Evolutionary conservation across 2,888 invertebrate genomes (phyloP), one percentile per base, ranked within the genome.

Genomic region (Anagyrus pseudococci): DNA sequence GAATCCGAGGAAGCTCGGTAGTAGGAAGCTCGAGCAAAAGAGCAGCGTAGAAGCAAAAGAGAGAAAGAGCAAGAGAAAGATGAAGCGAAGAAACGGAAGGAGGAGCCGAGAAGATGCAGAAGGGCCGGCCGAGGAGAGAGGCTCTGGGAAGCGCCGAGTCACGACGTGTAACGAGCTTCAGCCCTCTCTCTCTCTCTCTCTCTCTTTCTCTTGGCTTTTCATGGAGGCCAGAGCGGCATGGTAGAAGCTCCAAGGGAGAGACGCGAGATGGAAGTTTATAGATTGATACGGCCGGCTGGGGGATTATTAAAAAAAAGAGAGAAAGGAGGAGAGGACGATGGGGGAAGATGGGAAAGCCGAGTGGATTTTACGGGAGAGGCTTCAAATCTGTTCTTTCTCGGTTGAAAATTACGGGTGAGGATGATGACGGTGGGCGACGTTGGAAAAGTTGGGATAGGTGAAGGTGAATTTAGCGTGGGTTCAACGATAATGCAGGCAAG

Each of bases 131-230:
- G 47, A 43, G 41, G 64, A 59, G 53, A 52, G 61, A 57, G 63
- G 61, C 67, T 66, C 58, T 62, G 62, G 70, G 71, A 70, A 74
- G 68, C 76, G 79, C 75, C 73, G 73, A 80, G 79, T 80, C 80
- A 80, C 75, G 71, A 69, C 75, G 73, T 71, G 75, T 80, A 80
- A 80, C 79, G 78, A 80, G 77, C 79, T 78, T 72, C 72, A 67
- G 17, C 43, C 64, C 68, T 64, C 64, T 60, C 64, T 67, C 46
- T 58, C 60, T 62, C 59, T 46, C 10, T 20, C 46, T 46, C 7
- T 43, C 43, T 43, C 19, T 43, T 43, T 64, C 55, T 57, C 50
- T 56, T 59, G 47, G n/a, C n/a, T n/a, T n/a, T n/a, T n/a, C 44
- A 64, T 55, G 15, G 17, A 19, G 15, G 50, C 37, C 8, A 23